Evolutionary conservation across 1,140 invertebrate genomes (phyloP), one percentile per base, ranked within the genome.

Genomic region (Apis dorsata): DNA sequence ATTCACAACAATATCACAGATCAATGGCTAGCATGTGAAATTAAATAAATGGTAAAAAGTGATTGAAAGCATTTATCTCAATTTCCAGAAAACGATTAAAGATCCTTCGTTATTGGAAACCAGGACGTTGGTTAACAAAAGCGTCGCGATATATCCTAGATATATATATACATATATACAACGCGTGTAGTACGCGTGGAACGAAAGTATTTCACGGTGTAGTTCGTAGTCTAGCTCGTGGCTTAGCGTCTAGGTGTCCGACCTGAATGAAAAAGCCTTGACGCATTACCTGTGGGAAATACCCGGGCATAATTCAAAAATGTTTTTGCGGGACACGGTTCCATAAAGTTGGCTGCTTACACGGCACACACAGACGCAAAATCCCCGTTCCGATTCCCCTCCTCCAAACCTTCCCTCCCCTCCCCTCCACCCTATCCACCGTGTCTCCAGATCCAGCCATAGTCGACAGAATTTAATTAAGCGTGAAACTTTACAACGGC

Each of bases 391-490:
- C 51, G 34, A 49, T 73, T 73, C 69, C n/a, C 13, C 34, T 28
- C 4, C 21, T 28, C 21, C n/a, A 24, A 8, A 9, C 24, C 34
- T 34, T 34, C 2, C 17, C 15, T n/a, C 60, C n/a, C 13, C 15
- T 28, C 4, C 19, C 51, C 21, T 19, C 34, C 59, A 28, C 15
- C 15, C 19, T 55, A 53, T 13, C 17, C 57, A 9, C 59, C 51
- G 34, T 57, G 15, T 15, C n/a, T 19, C 24, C 28, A 9, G 13
- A 15, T 65, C 15, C 63, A 28, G 21, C 55, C 55, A 19, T 17
- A 19, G 55, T 1, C 53, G 55, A 34, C 59, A n/a, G 65, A 76
- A 87, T 88, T 87, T 87, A 88, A 88, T 88, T 87, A 88, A 87
- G 28, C 83, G 76, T 76, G 71, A 63, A 83, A 76, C 59, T 71